A percentile compares a stretch with the other conserved stretches of the same genome.
These are phyloP conservation scores for Phasia obesa DNA, from an alignment of 2,888 invertebrate species.

Conservation along the genomic window DNA sequence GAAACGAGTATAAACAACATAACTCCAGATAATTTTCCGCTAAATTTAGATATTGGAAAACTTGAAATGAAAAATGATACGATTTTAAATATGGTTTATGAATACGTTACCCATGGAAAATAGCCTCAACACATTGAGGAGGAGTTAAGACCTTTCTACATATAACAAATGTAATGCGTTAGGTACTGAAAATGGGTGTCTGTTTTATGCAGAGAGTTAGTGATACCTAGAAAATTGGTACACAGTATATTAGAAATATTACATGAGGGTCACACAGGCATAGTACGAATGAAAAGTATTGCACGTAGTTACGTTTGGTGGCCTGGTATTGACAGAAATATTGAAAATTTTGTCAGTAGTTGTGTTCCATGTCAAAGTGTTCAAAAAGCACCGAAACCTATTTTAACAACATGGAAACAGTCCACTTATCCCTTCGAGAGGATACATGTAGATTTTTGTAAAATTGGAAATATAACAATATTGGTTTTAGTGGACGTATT, in stretches of 20 bases:
- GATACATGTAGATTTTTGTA: slow-evolving; percentile 51
- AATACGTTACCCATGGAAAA: neutral
- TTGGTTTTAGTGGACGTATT: slow-evolving; percentile 18
- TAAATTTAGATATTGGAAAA: slow-evolving; percentile 24
- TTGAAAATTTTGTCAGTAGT: no score
- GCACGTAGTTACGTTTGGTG: slow-evolving; percentile 59
- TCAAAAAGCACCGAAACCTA: slow-evolving; percentile 23
- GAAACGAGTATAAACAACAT: slow-evolving; percentile 24
- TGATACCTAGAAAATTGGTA: slow-evolving; percentile 15
- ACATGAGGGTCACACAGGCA: slow-evolving; percentile 74
- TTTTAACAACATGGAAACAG: slow-evolving; percentile 40
- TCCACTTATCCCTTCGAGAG: slow-evolving; percentile 32
- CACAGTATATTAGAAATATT: slow-evolving; percentile 65
- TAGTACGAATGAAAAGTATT: no score
- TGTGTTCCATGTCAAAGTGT: slow-evolving; percentile 64
- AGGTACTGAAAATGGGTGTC: slow-evolving; percentile 46
- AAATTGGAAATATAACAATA: slow-evolving; percentile 19
- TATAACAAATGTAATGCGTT: slow-evolving; percentile 41
- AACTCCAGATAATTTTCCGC: neutral
- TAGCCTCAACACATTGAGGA: slow-evolving; percentile 11
- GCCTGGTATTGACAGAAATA: no score
- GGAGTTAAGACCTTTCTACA: slow-evolving; percentile 10
- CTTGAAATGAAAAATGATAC: slow-evolving; percentile 26
- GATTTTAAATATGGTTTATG: slow-evolving; percentile 1
- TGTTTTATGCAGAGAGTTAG: slow-evolving; percentile 57